Conservation (phyloP, 2,113 vertebrate species). For the Clupea harengus region DNA sequence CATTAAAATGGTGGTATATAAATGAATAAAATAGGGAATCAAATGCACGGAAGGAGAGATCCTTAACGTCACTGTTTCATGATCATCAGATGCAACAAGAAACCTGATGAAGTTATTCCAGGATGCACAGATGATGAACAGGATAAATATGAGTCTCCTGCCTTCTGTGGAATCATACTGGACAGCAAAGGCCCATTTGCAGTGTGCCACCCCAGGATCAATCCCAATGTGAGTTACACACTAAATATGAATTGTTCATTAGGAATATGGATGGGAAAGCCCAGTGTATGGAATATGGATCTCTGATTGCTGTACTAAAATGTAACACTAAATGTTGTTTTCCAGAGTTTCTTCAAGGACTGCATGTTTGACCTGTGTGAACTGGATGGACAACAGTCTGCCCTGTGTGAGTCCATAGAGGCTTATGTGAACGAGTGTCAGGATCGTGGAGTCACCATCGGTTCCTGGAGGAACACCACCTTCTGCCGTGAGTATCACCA, state of each 20-base stretch:
- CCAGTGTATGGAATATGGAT: no score
- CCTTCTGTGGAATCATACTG: constrained; percentile 67
- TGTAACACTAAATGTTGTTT: constrained; percentile 21
- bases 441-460: constrained; percentile 71
- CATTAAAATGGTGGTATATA: background rate
- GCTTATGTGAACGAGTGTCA: constrained; percentile 73
- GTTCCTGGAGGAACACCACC: constrained; percentile 71
- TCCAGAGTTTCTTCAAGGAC: constrained; percentile 68
- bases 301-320: background rate
- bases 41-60: background rate
- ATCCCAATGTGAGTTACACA: constrained; percentile 61
- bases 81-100: constrained; percentile 65
- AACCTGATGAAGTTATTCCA: constrained; percentile 58
- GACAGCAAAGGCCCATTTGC: constrained; percentile 62
- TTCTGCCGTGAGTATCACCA: constrained; percentile 67
- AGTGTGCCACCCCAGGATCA: constrained; percentile 56
- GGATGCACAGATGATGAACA: constrained; percentile 61
- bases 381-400: constrained; percentile 61
- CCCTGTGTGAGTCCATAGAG: constrained; percentile 73
- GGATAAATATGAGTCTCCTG: constrained; percentile 66
- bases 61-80: background rate
- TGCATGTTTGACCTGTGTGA: constrained; percentile 74
- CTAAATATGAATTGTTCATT: no score
- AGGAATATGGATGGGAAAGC: no score
- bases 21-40: background rate